These are phyloP conservation scores for Scatophagus argus DNA, from an alignment of 2,113 vertebrate species.

Conservation along the genomic window DNA sequence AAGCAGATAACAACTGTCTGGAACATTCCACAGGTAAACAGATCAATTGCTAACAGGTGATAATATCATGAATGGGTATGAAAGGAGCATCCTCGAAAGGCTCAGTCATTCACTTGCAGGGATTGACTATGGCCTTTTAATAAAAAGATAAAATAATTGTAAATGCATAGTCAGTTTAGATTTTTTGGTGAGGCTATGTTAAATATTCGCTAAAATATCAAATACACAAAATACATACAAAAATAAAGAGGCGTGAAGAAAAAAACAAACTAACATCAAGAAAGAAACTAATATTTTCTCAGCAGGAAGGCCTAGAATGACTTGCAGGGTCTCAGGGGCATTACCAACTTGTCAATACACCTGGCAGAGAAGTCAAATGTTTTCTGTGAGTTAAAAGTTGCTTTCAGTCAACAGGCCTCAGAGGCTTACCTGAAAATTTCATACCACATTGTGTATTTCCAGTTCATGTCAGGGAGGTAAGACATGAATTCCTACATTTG, in stretches of 20 bases:
- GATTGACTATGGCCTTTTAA: too few species aligned
- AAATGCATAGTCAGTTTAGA: too few species aligned
- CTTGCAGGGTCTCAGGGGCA: neutral
- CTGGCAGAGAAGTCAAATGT: slow-evolving; percentile 6
- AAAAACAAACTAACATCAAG: neutral
- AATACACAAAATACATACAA: neutral
- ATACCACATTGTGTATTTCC: neutral
- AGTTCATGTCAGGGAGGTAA: neutral
- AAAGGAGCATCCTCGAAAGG: too few species aligned
- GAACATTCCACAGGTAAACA: too few species aligned
- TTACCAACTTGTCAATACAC: neutral
- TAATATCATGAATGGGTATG: too few species aligned
- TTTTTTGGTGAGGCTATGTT: too few species aligned
- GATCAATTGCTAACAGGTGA: too few species aligned
- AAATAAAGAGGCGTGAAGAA: neutral
- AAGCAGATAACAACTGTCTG: too few species aligned
- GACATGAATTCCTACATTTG: neutral
- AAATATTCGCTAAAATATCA: neutral
- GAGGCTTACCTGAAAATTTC: slow-evolving; percentile 4
- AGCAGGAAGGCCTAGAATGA: too few species aligned
- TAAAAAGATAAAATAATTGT: too few species aligned
- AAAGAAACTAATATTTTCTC: neutral
- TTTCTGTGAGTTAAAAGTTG: neutral
- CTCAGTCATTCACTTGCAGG: too few species aligned
- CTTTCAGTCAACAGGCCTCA: neutral